A percentile compares a stretch with the other conserved stretches of the same genome.
phyloP scores from a whole-genome alignment of 2,797 vertebrate species.

The Meda fulgida region DNA sequence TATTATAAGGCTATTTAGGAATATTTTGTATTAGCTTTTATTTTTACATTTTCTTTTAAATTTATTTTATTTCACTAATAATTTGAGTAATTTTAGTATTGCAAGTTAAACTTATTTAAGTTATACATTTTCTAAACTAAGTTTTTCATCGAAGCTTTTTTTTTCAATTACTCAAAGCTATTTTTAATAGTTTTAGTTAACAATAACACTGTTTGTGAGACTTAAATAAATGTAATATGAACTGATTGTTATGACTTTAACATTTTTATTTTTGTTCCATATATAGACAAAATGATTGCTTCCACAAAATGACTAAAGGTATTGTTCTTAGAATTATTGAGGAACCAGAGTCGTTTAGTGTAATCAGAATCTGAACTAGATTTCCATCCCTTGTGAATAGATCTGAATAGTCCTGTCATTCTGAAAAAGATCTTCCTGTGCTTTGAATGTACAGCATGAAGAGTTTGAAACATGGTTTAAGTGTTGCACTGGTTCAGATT shows the following conservation, averaged over 20 bases:
- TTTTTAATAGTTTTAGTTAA: background rate
- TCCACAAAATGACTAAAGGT: background rate
- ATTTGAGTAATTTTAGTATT: background rate
- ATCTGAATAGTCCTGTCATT: background rate
- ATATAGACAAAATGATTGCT: background rate
- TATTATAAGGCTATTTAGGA: too few species aligned
- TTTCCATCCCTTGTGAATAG: background rate
- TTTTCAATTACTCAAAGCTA: background rate
- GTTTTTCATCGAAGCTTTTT: too few species aligned
- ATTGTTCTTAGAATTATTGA: background rate
- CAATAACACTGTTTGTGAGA: background rate
- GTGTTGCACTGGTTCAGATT: slow-evolving; percentile 37
- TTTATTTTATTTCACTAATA: background rate
- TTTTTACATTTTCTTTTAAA: background rate
- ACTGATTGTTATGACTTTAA: background rate
- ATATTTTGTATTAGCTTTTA: background rate
- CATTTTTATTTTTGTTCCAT: background rate
- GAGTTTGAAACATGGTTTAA: slow-evolving; percentile 12
- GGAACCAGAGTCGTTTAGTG: background rate
- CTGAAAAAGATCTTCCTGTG: slow-evolving; percentile 12
- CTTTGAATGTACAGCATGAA: slow-evolving; percentile 1
- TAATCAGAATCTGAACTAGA: background rate
- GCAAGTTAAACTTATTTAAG: too few species aligned
- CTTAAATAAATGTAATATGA: background rate
- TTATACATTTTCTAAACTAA: too few species aligned